Evolutionary conservation across 2,888 invertebrate genomes (phyloP).

Genomic region (Fabriciana adippe): DNA sequence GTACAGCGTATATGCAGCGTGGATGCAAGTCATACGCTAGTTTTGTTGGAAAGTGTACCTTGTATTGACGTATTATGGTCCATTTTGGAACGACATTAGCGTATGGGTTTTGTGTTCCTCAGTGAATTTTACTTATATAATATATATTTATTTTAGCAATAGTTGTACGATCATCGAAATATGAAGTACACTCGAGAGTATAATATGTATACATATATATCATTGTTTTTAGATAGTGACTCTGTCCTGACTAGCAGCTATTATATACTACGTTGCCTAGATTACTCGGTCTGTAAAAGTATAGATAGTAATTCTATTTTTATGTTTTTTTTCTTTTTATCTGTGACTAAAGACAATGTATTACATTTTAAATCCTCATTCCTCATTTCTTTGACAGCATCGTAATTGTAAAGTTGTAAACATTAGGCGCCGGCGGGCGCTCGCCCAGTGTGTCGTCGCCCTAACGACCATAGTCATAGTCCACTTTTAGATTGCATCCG

Average conservation of each 20-base stretch:
- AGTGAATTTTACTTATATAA: constrained; percentile 26
- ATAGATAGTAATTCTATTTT: constrained; percentile 36
- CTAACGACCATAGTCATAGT: constrained; percentile 58
- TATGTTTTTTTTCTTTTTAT: constrained; percentile 27
- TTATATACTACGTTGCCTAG: constrained; percentile 36
- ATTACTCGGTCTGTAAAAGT: constrained; percentile 33
- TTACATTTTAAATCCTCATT: constrained; percentile 29
- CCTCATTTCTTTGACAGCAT: constrained; percentile 23
- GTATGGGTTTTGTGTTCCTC: constrained; percentile 14
- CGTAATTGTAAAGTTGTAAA: constrained; percentile 15
- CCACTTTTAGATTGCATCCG: constrained; percentile 42
- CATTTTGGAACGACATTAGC: constrained; percentile 5
- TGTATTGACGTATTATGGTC: constrained; percentile 7
- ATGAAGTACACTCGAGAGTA: constrained; percentile 29
- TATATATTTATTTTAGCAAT: constrained; percentile 39
- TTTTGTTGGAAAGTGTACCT: constrained; percentile 5
- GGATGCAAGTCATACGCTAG: constrained; percentile 2
- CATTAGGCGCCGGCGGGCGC: constrained; percentile 46
- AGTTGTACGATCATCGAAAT: constrained; percentile 38
- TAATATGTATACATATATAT: constrained; percentile 28
- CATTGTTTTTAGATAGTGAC: constrained; percentile 36
- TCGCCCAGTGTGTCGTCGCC: too few relatives aligned
- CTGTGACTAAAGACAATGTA: constrained; percentile 31
- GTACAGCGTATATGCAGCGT: constrained; percentile 16
- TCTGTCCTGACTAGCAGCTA: constrained; percentile 37